Conservation (phyloP, 1,140 invertebrate genomes). For the Coboldia fuscipes region DNA sequence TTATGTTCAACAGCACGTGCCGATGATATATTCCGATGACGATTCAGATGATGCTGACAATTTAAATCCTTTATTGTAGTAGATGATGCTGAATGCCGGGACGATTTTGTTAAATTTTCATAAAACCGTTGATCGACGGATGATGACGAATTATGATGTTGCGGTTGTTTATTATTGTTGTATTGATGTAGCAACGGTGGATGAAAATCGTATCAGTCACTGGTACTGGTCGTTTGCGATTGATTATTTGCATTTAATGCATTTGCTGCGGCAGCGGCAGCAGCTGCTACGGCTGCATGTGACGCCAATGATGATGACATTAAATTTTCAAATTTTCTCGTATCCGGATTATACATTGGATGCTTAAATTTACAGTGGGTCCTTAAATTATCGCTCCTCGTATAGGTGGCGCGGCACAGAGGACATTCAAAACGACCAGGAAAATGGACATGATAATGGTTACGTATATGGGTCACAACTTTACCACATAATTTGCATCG, state of each 20-base stretch:
- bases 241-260: conserved; percentile 6
- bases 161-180: too few relatives aligned
- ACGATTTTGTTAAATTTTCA: too few relatives aligned
- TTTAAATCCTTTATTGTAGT: too few relatives aligned
- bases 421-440: conserved; percentile 71
- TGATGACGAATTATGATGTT: too few relatives aligned
- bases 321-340: conserved; percentile 54
- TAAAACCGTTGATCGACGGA: too few relatives aligned
- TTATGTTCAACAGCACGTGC: too few relatives aligned
- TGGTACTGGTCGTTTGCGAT: conserved; percentile 14
- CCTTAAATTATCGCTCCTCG: conserved; percentile 68
- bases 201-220: conserved; percentile 22
- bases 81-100: too few relatives aligned
- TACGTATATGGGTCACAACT: conserved; percentile 75
- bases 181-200: too few relatives aligned
- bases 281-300: conserved; percentile 14
- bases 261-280: conserved; percentile 17
- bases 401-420: conserved; percentile 66
- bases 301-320: conserved; percentile 21
- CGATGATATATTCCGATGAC: too few relatives aligned
- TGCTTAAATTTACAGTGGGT: conserved; percentile 78
- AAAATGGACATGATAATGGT: conserved; percentile 79
- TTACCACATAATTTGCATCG: conserved; percentile 78
- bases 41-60: too few relatives aligned
- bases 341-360: conserved; percentile 54